These are phyloP conservation scores for Phylloscopus trochilus DNA, from an alignment of 2,113 vertebrate genomes.

Conservation along the genomic window DNA sequence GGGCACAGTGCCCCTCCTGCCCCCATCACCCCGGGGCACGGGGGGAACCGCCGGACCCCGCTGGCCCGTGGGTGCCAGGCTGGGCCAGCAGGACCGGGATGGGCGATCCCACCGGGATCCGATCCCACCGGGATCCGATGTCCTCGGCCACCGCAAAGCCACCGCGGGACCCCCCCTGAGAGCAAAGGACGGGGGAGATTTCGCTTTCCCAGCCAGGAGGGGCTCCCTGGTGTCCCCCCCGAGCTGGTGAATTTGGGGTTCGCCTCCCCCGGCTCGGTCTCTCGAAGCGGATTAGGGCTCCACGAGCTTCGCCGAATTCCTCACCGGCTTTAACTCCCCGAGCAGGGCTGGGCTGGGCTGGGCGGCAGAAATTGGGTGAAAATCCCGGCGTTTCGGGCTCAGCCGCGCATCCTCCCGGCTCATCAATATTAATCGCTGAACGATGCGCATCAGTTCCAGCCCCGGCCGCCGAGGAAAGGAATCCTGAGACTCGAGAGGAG, in stretches of 20 bases:
- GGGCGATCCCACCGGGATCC: not conserved
- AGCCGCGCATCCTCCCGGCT: not conserved
- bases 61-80: rapidly evolving
- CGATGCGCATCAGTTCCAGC: not conserved
- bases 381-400: rapidly evolving
- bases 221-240: not conserved
- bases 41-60: not conserved
- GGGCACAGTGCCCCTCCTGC: not conserved
- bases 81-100: not conserved
- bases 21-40: not conserved
- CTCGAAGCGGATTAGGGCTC: not conserved
- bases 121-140: not conserved
- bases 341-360: rapidly evolving
- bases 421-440: not conserved
- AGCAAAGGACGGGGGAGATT: too few species aligned
- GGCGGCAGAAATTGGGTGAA: not conserved
- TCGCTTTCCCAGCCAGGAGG: not conserved
- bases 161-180: not conserved
- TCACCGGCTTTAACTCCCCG: not conserved
- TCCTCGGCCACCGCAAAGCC: not conserved
- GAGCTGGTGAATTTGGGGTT: not conserved
- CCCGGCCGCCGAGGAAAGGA: not conserved
- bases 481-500: not conserved
- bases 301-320: not conserved
- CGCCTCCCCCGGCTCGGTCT: not conserved